Evolutionary conservation across 2,888 invertebrate genomes (phyloP), one percentile per base, ranked within the genome.

Genomic region (Heliconius sara): DNA sequence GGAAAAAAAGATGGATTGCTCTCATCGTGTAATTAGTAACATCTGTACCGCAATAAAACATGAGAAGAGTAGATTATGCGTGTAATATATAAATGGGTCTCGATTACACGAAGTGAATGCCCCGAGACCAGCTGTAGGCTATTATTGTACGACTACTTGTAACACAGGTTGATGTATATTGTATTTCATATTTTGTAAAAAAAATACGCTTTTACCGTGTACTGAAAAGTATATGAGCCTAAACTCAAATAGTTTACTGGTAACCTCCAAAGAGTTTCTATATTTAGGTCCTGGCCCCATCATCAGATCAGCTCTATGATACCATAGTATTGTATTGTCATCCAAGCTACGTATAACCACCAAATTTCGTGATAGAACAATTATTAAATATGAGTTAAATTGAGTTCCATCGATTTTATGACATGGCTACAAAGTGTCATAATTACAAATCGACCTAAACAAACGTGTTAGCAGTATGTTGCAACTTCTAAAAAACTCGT

Each of bases 51-150:
- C 19, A 70, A 71, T 77, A 43, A 68, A 34, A 52, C 47, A 66
- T 34, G 30, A 66, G 47, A 71, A 34, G 47, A 75, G 63, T 66
- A 66, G 25, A 75, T 75, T n/a, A 66, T 75, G 63, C 75, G 75
- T 66, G 4, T 75, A 66, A 75, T 75, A 22, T 65, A 63, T 25
- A 43, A 75, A 65, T 75, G 75, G 27, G 19, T 70, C 39, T 71
- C 78, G 71, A 52, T 78, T 71, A 43, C 73, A 57, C 43, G 27
- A 79, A 77, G 74, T 77, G 79, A 81, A 79, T 27, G 81, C 79
- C 74, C 81, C 65, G 79, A 77, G 57, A 71, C 43, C 65, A 52
- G 39, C 73, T 66, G 43, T 74, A 79, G 30, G 68, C 77, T 80
- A 81, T 79, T 74, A 77, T 81, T 77, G 66, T 65, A 75, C 74